phyloP scores from a whole-genome alignment of 2,113 vertebrate species.

The Chamaea fasciata region DNA sequence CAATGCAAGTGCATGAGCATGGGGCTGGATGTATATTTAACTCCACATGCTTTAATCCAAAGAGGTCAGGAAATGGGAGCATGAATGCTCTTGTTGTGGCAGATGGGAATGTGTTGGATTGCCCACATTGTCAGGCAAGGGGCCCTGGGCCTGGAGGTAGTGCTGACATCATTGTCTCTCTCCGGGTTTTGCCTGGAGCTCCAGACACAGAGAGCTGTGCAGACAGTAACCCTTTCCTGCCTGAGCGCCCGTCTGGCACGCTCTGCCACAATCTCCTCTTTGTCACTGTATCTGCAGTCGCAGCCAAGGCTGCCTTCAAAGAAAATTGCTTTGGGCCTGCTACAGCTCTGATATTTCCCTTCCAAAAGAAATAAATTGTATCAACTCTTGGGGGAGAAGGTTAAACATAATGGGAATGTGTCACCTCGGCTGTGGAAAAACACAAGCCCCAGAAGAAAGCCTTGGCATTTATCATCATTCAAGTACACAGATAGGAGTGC shows the following conservation, averaged over 20 bases:
- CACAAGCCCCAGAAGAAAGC: constrained; percentile 4
- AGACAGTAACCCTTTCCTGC: constrained; percentile 67
- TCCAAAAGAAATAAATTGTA: constrained; percentile 29
- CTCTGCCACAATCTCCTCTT: background rate
- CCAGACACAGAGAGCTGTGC: constrained; percentile 60
- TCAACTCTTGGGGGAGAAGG: background rate
- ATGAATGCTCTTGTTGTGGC: constrained; percentile 73
- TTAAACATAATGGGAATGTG: background rate
- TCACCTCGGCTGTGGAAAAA: constrained; percentile 14
- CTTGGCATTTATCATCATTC: constrained; percentile 44
- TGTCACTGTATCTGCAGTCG: background rate
- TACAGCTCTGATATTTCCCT: background rate
- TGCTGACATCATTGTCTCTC: constrained; percentile 80
- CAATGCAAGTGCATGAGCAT: background rate
- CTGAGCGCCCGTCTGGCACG: background rate
- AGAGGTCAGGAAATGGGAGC: constrained; percentile 67
- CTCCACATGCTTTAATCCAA: constrained; percentile 67
- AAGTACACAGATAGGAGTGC: background rate
- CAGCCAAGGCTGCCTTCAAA: background rate
- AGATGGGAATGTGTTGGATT: constrained; percentile 77
- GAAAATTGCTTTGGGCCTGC: background rate
- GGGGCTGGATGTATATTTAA: constrained; percentile 63
- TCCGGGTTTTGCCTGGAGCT: constrained; percentile 64
- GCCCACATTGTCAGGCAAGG: constrained; percentile 74
- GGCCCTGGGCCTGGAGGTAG: constrained; percentile 71